These are phyloP conservation scores for Allygus modestus DNA, from an alignment of 2,888 invertebrate species.

Conservation along the genomic window DNA sequence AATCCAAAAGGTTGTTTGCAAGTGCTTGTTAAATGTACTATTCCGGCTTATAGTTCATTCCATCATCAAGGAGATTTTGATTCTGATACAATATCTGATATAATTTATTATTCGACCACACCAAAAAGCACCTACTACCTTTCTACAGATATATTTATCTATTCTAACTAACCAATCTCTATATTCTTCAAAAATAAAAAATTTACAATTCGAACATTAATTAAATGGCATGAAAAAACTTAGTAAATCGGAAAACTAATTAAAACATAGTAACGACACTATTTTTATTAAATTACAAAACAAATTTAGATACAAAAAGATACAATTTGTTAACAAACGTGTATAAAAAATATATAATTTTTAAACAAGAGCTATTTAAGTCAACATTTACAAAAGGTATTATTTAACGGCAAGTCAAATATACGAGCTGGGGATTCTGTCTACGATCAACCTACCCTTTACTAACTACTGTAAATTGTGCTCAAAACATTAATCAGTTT, in stretches of 20 bases:
- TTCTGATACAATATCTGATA: too few species aligned
- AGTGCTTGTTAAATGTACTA: too few species aligned
- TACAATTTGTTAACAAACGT: not conserved
- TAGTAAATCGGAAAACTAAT: not conserved
- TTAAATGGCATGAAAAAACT: not conserved
- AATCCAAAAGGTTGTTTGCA: too few species aligned
- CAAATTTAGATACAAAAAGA: not conserved
- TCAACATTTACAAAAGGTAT: not conserved
- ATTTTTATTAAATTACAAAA: not conserved
- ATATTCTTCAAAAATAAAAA: conserved; percentile 16
- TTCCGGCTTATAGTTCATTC: too few species aligned
- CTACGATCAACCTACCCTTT: not conserved
- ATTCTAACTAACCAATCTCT: not conserved
- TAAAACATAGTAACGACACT: not conserved
- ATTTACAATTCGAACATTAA: not conserved
- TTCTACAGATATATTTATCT: not conserved
- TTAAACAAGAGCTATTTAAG: not conserved
- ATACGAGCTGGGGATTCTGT: too few species aligned
- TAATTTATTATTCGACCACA: too few species aligned
- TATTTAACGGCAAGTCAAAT: not conserved
- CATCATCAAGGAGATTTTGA: too few species aligned
- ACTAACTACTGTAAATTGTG: not conserved
- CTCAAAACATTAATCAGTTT: not conserved
- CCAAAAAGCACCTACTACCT: not conserved
- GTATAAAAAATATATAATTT: conserved; percentile 18